Evolutionary conservation across 2,888 invertebrate species (phyloP), one percentile per base, ranked within the genome.

Genomic region (Thelaira solivaga): DNA sequence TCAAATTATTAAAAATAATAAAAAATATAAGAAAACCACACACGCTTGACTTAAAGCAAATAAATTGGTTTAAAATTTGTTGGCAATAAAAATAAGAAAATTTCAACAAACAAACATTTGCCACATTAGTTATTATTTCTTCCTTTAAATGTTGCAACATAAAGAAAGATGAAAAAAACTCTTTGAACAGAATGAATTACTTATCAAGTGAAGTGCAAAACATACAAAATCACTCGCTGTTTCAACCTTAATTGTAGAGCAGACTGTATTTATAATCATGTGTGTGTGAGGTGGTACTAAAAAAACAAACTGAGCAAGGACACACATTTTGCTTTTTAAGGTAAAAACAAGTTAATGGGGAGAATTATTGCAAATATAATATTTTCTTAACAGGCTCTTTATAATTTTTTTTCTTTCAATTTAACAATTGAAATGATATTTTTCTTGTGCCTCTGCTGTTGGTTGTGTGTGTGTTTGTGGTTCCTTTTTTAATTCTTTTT

Each of bases 41-140:
- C n/a, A n/a, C n/a, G n/a, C n/a, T n/a, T n/a, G n/a, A n/a, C n/a
- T n/a, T n/a, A n/a, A n/a, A n/a, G 24, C 26, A 51, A 16, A 18
- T 18, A 73, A 86, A 86, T 86, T 86, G 85, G 82, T 84, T 83
- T 85, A 84, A 84, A 86, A 86, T 85, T 62, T 83, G 85, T 83
- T 83, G 80, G 81, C 84, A 82, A 85, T 86, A 36, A 18, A 31
- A 24, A 49, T 16, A 55, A 65, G n/a, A n/a, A n/a, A n/a, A n/a
- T n/a, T n/a, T n/a, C n/a, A 59, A 24, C 24, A 49, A 11, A 74
- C 11, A 53, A 67, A 53, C 29, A 61, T 39, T 61, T 68, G 67
- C 39, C 45, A 61, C 67, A 74, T 45, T 74, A 29, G 0, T 31
- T 45, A 10, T 69, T 18, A 11, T 22, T 2, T 8, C 4, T 18